These are phyloP conservation scores for Oryzias celebensis DNA, from an alignment of 2,113 vertebrate species.

Conservation along the genomic window DNA sequence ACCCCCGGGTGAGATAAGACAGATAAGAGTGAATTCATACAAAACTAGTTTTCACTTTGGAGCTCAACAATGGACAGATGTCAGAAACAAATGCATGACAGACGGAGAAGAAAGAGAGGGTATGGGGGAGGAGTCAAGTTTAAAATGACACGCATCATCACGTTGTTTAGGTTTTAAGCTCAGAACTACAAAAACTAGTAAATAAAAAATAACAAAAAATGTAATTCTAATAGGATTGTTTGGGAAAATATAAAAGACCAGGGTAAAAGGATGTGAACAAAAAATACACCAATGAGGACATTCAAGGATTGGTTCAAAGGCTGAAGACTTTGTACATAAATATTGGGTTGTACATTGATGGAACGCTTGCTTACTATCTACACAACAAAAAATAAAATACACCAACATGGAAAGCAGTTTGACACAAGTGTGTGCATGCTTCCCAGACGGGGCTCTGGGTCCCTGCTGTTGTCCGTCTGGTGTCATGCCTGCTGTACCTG, in stretches of 20 bases:
- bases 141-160: slow-evolving; percentile 57
- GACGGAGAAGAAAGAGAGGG: slow-evolving; percentile 53
- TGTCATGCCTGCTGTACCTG: slow-evolving; percentile 75
- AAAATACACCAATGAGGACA: too few species aligned
- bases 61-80: slow-evolving; percentile 72
- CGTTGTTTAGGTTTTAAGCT: slow-evolving; percentile 41
- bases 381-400: slow-evolving; percentile 22
- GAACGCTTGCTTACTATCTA: slow-evolving; percentile 4
- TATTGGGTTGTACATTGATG: not conserved
- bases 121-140: slow-evolving; percentile 54
- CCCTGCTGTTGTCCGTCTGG: slow-evolving; percentile 73
- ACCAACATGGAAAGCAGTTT: slow-evolving; percentile 56
- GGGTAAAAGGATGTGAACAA: too few species aligned
- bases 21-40: slow-evolving; percentile 64
- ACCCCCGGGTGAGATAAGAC: slow-evolving; percentile 54
- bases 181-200: not conserved
- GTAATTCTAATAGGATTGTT: too few species aligned
- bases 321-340: too few species aligned
- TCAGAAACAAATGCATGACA: slow-evolving; percentile 70
- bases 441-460: slow-evolving; percentile 60
- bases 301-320: too few species aligned
- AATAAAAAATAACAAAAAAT: not conserved
- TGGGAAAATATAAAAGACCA: too few species aligned
- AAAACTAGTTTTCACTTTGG: slow-evolving; percentile 64
- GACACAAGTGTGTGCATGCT: slow-evolving; percentile 55